A percentile compares a stretch with the other conserved stretches of the same genome.
Conservation (phyloP, 2,113 vertebrate species). For the Rhinogobius similis region DNA sequence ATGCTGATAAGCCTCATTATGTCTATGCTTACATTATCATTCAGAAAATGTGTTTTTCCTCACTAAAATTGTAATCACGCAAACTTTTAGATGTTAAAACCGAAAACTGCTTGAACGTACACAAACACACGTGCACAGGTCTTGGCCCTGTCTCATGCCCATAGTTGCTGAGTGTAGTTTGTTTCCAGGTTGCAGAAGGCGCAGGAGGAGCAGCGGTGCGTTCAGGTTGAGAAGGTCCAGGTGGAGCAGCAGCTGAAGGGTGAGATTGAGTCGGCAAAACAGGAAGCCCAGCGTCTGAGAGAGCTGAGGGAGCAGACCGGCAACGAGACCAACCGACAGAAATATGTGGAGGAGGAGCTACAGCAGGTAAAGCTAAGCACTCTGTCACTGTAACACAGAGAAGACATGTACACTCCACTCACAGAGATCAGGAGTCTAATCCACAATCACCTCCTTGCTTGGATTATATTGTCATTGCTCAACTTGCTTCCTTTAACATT, state of each 20-base stretch:
- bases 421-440: not conserved
- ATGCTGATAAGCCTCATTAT: too few relatives aligned
- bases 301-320: slow-evolving; percentile 87
- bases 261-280: slow-evolving; percentile 88
- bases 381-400: not conserved
- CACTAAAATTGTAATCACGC: too few relatives aligned
- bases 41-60: too few relatives aligned
- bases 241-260: slow-evolving; percentile 90
- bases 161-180: not conserved
- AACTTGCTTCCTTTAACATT: too few relatives aligned
- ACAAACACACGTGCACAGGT: too few relatives aligned
- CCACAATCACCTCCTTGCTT: not conserved
- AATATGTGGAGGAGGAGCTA: slow-evolving; percentile 92
- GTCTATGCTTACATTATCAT: too few relatives aligned
- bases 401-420: not conserved
- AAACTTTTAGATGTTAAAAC: too few relatives aligned
- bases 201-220: slow-evolving; percentile 89
- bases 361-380: slow-evolving; percentile 82
- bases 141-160: not conserved
- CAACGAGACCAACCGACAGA: slow-evolving; percentile 89
- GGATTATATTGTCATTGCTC: too few relatives aligned
- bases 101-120: not conserved
- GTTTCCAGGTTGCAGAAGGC: slow-evolving; percentile 86
- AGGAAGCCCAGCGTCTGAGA: slow-evolving; percentile 86
- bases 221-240: slow-evolving; percentile 91